Conservation (phyloP, 2,797 vertebrate genomes). For the Delichon dasypus region DNA sequence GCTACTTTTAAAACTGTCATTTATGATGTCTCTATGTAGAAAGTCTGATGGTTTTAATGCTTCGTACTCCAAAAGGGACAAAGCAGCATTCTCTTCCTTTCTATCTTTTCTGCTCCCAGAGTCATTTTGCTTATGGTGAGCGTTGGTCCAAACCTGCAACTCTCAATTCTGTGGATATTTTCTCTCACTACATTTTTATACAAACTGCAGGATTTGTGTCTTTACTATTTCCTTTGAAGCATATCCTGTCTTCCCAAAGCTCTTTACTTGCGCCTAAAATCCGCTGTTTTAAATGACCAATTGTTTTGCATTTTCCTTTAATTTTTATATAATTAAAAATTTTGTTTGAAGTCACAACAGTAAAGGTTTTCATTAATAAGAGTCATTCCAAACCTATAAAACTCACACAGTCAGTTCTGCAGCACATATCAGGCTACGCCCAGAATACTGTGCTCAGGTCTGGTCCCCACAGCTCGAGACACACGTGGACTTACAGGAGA, state of each 20-base stretch:
- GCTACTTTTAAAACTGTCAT: background rate
- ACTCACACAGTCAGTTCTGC: background rate
- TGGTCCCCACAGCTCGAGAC: background rate
- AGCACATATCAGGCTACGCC: background rate
- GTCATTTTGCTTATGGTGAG: background rate
- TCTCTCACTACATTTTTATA: background rate
- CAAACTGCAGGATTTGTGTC: background rate
- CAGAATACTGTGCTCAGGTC: background rate
- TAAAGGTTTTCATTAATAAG: background rate
- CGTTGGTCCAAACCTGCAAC: background rate
- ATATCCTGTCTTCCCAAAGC: background rate
- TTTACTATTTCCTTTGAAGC: background rate
- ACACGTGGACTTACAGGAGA: fast-evolving
- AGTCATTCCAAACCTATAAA: background rate
- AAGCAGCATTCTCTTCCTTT: background rate
- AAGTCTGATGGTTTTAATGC: background rate
- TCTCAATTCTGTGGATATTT: background rate
- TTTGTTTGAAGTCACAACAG: background rate
- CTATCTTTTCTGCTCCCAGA: background rate
- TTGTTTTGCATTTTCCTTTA: background rate
- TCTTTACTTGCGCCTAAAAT: background rate
- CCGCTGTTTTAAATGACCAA: background rate
- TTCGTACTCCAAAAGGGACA: background rate
- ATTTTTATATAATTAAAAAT: background rate
- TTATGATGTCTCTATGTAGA: background rate